Evolutionary conservation across 2,113 vertebrate genomes (phyloP), one percentile per base, ranked within the genome.

Genomic region (Pygoscelis antarcticus): DNA sequence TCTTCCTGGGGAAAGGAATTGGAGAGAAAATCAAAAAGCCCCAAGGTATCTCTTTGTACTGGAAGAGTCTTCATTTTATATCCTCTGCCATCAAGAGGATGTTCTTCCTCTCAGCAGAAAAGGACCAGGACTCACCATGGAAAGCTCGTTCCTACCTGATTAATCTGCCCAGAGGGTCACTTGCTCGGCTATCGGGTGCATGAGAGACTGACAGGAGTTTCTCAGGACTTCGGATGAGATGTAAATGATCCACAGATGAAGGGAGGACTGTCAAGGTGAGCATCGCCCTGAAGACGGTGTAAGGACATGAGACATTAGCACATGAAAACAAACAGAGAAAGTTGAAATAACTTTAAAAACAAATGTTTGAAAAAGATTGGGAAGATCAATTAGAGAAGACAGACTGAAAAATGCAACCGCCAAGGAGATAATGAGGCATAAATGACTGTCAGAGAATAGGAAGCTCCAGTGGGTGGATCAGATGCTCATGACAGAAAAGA

Each of bases 391-490:
- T 55, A 81, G 46, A 89, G 89, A 97, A 95, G 84, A 72, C 52
- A 30, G 79, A 90, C 62, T 91, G 79, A 96, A 96, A 97, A 97
- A 91, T 80, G 89, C 74, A 92, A 21, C 58, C 21, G 26, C 93
- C 83, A 76, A 87, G 74, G 68, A 97, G 95, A 97, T 95, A 96
- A 97, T 93, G 87, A 97, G 72, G 92, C 92, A 97, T 90, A 97
- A 83, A 97, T 36, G 78, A 77, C 75, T 87, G 86, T 92, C 83
- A 89, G 62, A 82, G 72, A 91, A 88, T 61, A 90, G 49, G 27
- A 62, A 68, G 89, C 38, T 94, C 78, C 9, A 52, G 61, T 72
- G 87, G 77, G 78, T 89, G 77, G 91, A 97, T 87, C 57, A 89
- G 65, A 54, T 85, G 60, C 87, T 97, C 22, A 38, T 62, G 68